These are phyloP conservation scores for Dicaeum eximium DNA, from an alignment of 2,113 vertebrate genomes.

Conservation along the genomic window DNA sequence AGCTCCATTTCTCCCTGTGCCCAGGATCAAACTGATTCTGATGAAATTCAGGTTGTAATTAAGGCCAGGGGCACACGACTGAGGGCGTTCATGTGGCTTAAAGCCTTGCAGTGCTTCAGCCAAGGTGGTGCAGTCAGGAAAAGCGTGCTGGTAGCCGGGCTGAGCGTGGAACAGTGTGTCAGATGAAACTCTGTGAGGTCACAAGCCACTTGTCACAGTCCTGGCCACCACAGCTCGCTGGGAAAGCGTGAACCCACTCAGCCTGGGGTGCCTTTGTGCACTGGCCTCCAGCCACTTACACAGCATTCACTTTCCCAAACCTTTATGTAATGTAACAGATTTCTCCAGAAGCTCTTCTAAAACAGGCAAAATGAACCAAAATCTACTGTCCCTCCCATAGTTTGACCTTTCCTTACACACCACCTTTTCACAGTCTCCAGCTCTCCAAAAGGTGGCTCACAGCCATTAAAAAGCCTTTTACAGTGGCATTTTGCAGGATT, in stretches of 20 bases:
- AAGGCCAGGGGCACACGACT: neutral
- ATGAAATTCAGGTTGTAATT: neutral
- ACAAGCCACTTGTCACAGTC: rapidly evolving
- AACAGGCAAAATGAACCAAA: neutral
- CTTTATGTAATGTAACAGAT: neutral
- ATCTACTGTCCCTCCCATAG: neutral
- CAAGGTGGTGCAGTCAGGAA: neutral
- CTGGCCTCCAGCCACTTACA: rapidly evolving
- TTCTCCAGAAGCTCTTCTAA: neutral
- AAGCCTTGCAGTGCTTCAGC: neutral
- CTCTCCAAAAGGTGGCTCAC: neutral
- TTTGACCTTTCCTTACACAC: neutral
- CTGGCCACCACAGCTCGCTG: neutral
- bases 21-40: neutral
- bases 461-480: neutral
- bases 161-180: neutral
- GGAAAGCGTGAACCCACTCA: neutral
- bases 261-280: neutral
- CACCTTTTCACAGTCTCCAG: neutral
- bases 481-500: neutral
- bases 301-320: neutral
- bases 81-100: neutral
- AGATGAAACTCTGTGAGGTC: neutral
- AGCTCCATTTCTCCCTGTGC: neutral
- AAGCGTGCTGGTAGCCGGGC: neutral